These are phyloP conservation scores for Pandemis cinnamomeana DNA, from an alignment of 2,888 invertebrate species.

Conservation along the genomic window DNA sequence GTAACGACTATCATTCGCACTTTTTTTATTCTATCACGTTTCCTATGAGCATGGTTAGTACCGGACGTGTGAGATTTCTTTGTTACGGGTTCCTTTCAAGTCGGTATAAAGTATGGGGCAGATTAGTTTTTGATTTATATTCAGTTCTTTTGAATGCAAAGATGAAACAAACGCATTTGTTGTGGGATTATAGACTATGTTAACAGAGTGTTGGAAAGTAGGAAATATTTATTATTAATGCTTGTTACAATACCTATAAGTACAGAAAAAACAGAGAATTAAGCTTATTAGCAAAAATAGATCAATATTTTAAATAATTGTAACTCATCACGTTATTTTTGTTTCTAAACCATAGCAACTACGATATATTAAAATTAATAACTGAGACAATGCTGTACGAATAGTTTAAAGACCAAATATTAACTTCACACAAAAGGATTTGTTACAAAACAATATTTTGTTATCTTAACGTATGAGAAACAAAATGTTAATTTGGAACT, in stretches of 20 bases:
- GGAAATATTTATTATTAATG: too few species aligned
- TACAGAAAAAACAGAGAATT: too few species aligned
- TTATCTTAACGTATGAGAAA: background rate
- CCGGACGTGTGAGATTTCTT: slow-evolving; percentile 50
- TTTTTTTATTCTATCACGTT: slow-evolving; percentile 48
- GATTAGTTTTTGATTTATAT: slow-evolving; percentile 69
- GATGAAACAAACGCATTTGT: slow-evolving; percentile 54
- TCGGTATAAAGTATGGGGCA: slow-evolving; percentile 48
- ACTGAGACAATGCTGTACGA: too few species aligned
- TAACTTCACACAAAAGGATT: background rate
- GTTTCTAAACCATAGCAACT: background rate
- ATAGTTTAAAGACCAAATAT: background rate
- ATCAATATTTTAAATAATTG: too few species aligned
- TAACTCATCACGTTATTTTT: background rate
- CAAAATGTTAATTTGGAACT: background rate
- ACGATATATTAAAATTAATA: background rate
- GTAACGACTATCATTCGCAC: background rate
- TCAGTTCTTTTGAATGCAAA: slow-evolving; percentile 40
- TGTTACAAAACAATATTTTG: background rate
- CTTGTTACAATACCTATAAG: too few species aligned
- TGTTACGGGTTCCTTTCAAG: slow-evolving; percentile 58
- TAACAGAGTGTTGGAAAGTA: background rate
- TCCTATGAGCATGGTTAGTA: slow-evolving; percentile 52
- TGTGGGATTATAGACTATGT: slow-evolving; percentile 41
- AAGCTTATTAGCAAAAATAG: too few species aligned